phyloP scores from a whole-genome alignment of 1,140 invertebrate genomes.

The Eupristina koningsbergeri region DNA sequence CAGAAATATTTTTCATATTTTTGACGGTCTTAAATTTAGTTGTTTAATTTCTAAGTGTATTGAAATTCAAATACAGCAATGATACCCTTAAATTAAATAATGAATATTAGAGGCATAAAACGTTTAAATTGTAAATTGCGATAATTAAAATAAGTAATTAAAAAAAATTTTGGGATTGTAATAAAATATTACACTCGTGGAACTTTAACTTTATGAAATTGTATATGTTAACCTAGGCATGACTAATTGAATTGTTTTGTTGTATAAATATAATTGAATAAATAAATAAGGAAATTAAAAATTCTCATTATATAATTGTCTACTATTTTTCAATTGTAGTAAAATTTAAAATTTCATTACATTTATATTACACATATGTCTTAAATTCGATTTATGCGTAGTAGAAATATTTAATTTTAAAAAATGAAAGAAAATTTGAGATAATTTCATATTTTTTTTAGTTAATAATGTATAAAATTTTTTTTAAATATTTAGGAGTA shows the following conservation, averaged over 20 bases:
- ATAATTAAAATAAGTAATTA: conserved; percentile 12
- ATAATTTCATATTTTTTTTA: too few species aligned
- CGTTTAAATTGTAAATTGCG: conserved; percentile 22
- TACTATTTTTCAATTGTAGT: not conserved
- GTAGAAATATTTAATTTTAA: too few species aligned
- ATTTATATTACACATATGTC: not conserved
- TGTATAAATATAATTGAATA: conserved; percentile 1
- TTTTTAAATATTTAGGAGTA: too few species aligned
- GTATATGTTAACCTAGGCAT: not conserved
- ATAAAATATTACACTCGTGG: not conserved
- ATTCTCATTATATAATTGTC: not conserved
- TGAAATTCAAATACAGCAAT: not conserved
- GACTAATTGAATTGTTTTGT: not conserved
- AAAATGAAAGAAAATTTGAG: too few species aligned
- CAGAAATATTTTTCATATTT: not conserved
- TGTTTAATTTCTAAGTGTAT: not conserved
- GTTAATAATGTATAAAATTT: too few species aligned
- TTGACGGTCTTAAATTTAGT: not conserved
- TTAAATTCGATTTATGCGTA: too few species aligned
- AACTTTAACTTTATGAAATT: not conserved
- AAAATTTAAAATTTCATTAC: not conserved
- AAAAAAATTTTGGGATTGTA: conserved; percentile 19
- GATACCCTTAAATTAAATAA: not conserved
- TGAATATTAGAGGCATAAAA: not conserved
- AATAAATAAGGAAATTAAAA: not conserved